Conservation (phyloP, 2,888 invertebrate genomes). For the Encarsia formosa region DNA sequence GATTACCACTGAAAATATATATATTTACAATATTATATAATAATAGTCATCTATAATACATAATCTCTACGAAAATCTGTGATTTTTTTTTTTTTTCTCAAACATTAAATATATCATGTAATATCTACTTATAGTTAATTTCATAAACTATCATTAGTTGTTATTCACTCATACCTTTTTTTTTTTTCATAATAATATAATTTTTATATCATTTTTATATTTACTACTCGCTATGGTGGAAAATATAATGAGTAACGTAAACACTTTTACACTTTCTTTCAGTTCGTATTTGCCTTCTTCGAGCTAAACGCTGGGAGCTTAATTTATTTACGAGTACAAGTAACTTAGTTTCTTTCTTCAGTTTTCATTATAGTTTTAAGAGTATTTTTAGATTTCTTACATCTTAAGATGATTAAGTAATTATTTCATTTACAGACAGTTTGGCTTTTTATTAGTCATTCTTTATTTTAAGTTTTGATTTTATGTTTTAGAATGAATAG, state of each 20-base stretch:
- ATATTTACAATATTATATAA: slow-evolving; percentile 21
- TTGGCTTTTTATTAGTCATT: no score
- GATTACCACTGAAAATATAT: neutral
- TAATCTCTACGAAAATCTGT: slow-evolving; percentile 21
- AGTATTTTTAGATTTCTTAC: slow-evolving; percentile 1
- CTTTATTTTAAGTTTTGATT: no score
- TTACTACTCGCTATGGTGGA: neutral
- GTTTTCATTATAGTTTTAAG: no score
- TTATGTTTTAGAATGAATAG: no score
- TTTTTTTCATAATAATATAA: neutral
- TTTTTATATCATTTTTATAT: neutral
- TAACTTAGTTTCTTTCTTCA: no score
- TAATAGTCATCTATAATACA: slow-evolving; percentile 17
- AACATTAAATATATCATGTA: slow-evolving; percentile 19
- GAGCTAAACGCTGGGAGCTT: no score
- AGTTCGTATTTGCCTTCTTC: neutral
- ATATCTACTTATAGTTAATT: slow-evolving; percentile 12
- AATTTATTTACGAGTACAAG: no score
- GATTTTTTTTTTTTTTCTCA: slow-evolving; percentile 1
- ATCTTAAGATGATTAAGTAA: no score
- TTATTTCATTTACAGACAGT: no score
- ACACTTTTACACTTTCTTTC: slow-evolving; percentile 17
- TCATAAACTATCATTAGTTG: neutral
- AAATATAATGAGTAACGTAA: slow-evolving; percentile 12
- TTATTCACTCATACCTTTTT: neutral